Percentiles rank a stretch among this genome's conserved stretches.
phyloP scores from a whole-genome alignment of 2,888 invertebrate species.

The Synanthedon vespiformis region DNA sequence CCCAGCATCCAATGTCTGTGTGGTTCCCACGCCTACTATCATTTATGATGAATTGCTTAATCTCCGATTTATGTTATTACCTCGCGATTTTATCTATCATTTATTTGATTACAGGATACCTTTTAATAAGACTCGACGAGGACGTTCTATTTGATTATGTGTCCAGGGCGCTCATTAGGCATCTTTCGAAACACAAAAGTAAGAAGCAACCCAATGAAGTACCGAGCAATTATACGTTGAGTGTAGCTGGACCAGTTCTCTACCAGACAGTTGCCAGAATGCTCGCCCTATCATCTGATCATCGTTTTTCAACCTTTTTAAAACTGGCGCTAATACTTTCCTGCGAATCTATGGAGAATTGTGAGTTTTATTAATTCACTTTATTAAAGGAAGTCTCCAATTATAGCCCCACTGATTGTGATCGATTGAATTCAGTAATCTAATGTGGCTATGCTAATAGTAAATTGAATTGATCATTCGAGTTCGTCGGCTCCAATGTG shows the following conservation, averaged over 20 bases:
- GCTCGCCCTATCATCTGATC: slow-evolving; percentile 28
- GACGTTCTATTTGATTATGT: slow-evolving; percentile 33
- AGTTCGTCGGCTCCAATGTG: too few species aligned
- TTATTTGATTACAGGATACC: slow-evolving; percentile 26
- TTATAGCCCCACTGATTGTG: too few species aligned
- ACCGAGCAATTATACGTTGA: slow-evolving; percentile 16
- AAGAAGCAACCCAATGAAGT: slow-evolving; percentile 8
- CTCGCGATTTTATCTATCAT: background rate
- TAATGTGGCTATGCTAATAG: too few species aligned
- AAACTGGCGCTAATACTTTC: slow-evolving; percentile 36
- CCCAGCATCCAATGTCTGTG: too few species aligned
- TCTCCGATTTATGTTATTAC: background rate
- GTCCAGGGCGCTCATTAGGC: slow-evolving; percentile 33
- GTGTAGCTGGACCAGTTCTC: slow-evolving; percentile 27
- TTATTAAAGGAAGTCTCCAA: too few species aligned
- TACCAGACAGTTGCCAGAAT: slow-evolving; percentile 29
- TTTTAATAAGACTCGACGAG: slow-evolving; percentile 35
- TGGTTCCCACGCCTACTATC: too few species aligned
- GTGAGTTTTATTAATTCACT: slow-evolving; percentile 19
- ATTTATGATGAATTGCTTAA: too few species aligned
- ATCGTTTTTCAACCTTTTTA: slow-evolving; percentile 33
- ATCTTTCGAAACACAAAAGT: slow-evolving; percentile 21
- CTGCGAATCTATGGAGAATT: slow-evolving; percentile 30
- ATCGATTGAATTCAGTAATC: too few species aligned
- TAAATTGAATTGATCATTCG: too few species aligned